These are phyloP conservation scores for Crossocerus cetratus DNA, from an alignment of 2,888 invertebrate species.

Conservation along the genomic window DNA sequence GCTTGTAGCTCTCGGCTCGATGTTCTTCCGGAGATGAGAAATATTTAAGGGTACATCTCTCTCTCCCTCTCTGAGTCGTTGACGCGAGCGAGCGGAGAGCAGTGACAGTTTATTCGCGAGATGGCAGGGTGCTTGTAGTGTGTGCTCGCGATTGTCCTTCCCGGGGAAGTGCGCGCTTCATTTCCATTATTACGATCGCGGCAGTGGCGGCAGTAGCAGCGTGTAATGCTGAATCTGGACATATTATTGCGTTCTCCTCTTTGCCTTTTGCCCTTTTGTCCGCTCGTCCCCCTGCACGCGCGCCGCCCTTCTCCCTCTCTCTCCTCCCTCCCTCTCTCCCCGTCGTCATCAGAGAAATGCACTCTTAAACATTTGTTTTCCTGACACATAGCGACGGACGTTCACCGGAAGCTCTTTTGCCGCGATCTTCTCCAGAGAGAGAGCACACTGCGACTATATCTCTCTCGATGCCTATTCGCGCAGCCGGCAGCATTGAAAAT, in stretches of 20 bases:
- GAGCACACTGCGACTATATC: no score
- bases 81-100: not conserved
- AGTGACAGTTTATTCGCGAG: not conserved
- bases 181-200: conserved; percentile 38
- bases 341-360: conserved; percentile 51
- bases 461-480: not conserved
- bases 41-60: not conserved
- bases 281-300: not conserved
- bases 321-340: not conserved
- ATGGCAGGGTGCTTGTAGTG: not conserved
- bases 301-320: not conserved
- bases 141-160: not conserved
- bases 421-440: conserved; percentile 10
- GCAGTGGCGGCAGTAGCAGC: conserved; percentile 10
- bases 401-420: conserved; percentile 16
- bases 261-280: conserved; percentile 20
- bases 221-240: conserved; percentile 30
- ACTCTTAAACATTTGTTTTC: conserved; percentile 50
- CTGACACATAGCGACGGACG: conserved; percentile 11
- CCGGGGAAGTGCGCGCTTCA: conserved; percentile 16
- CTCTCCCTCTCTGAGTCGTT: no score
- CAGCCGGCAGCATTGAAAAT: conserved; percentile 7
- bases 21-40: not conserved
- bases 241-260: conserved; percentile 26
- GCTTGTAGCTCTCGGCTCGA: not conserved